Conservation (phyloP, 2,888 invertebrate genomes). For the Pycnomerus fuliginosus region DNA sequence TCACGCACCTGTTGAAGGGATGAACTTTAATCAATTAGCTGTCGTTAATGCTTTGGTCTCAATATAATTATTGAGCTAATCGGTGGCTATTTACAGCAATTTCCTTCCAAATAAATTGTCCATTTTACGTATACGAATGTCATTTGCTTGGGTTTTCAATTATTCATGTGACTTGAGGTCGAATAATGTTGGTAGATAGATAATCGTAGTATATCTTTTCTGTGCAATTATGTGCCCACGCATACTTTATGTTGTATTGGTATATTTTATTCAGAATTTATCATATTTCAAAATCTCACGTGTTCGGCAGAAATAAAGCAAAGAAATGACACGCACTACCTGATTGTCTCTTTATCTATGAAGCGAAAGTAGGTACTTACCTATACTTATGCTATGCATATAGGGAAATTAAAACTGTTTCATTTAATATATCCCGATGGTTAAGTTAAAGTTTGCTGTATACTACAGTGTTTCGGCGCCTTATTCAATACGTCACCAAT, state of each 20-base stretch:
- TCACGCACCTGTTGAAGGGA: conserved; percentile 20
- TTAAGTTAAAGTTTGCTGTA: no score
- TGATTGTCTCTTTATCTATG: conserved; percentile 30
- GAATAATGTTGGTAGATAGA: conserved; percentile 8
- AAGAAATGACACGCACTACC: conserved; percentile 33
- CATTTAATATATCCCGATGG: no score
- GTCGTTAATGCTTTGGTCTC: conserved; percentile 14
- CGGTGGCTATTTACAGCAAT: conserved; percentile 10
- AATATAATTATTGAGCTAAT: no score
- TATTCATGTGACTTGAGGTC: conserved; percentile 21
- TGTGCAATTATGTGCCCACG: conserved; percentile 18
- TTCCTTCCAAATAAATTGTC: no score
- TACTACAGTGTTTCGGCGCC: no score
- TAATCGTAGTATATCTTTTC: conserved; percentile 19
- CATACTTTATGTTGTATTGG: conserved; percentile 14
- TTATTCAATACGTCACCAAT: no score
- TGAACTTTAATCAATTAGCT: conserved; percentile 6
- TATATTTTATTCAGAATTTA: conserved; percentile 7
- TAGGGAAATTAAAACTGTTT: no score
- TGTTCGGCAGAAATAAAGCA: conserved; percentile 24
- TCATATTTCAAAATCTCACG: conserved; percentile 31
- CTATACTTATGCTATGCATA: background rate
- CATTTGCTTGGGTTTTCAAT: conserved; percentile 11
- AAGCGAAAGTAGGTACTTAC: background rate
- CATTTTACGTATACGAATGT: background rate